Base-by-base conservation (phyloP, 2,888 invertebrate genomes). In the Camptogramma bilineatum region DNA sequence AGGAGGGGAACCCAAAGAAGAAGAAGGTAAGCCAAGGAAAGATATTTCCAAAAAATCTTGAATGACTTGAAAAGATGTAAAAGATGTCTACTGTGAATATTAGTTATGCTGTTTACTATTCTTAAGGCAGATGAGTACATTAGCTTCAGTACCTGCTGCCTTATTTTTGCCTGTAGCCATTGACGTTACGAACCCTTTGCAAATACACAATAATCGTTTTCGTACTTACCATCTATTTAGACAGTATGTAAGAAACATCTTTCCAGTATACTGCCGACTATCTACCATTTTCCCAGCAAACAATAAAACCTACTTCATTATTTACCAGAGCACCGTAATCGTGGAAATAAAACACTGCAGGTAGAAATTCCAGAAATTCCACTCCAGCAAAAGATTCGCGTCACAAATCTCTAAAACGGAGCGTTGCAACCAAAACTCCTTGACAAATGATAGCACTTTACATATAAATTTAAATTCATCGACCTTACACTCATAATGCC, bases 401-500 rank as follows among this genome's bases (percentile, higher is more conserved):
- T 52, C 42, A 62, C 62, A 54, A 62, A 62, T 59, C 54, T 54
- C 21, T 47, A 48, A 53, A 61, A 50, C 54, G 52, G 57, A 66
- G 63, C 59, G 54, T 60, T 67, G 66, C 63, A 66, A 67, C 67
- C 64, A 47, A 63, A 71, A 68, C 47, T 51, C 44, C 52, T 57
- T 73, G 72, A 78, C 74, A 74, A 75, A 74, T 73, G 71, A 60
- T 28, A 64, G 68, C 76, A 69, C 73, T 77, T 76, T 76, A 72
- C 70, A 73, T 73, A 74, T 75, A 77, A 78, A 78, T 79, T 79
- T 77, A 78, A 79, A 80, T 78, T 78, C 74, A 79, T 78, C 75
- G 75, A 72, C 71, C 70, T 69, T 65, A 72, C 72, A 66, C 69
- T 73, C 73, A 74, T 78, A 76, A 73, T 68, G 70, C 72, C 73